Evolutionary conservation across 2,113 vertebrate genomes (phyloP).

Genomic region (Aphelocoma coerulescens): DNA sequence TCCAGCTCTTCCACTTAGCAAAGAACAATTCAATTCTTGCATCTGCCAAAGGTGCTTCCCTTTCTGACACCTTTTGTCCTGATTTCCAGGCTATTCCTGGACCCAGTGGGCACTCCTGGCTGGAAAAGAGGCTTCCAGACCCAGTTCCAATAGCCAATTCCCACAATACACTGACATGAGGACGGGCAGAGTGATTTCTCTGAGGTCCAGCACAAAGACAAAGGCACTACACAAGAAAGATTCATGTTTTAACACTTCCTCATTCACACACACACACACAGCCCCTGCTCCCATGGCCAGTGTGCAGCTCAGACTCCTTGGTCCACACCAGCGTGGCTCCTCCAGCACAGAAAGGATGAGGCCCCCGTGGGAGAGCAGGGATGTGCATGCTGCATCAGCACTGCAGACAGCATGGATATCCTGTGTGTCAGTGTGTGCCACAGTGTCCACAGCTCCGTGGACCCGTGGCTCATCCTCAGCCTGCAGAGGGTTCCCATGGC

Average conservation of each 20-base stretch:
- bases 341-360: neutral
- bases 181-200: neutral
- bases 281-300: neutral
- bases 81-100: neutral
- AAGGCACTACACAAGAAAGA: neutral
- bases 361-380: fast-evolving
- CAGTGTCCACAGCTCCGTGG: fast-evolving
- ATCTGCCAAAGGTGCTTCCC: neutral
- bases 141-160: neutral
- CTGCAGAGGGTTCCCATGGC: neutral
- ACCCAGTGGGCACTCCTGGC: neutral
- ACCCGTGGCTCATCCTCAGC: neutral
- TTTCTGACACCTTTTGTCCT: neutral
- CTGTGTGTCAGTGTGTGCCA: neutral
- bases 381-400: fast-evolving
- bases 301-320: neutral
- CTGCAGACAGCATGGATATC: neutral
- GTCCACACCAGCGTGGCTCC: neutral
- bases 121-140: neutral
- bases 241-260: neutral
- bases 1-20: neutral
- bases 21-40: neutral
- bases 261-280: neutral
- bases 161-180: neutral
- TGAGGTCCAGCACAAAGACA: neutral